These are phyloP conservation scores for Arremon aurantiirostris DNA, from an alignment of 2,797 vertebrate species.

Conservation along the genomic window DNA sequence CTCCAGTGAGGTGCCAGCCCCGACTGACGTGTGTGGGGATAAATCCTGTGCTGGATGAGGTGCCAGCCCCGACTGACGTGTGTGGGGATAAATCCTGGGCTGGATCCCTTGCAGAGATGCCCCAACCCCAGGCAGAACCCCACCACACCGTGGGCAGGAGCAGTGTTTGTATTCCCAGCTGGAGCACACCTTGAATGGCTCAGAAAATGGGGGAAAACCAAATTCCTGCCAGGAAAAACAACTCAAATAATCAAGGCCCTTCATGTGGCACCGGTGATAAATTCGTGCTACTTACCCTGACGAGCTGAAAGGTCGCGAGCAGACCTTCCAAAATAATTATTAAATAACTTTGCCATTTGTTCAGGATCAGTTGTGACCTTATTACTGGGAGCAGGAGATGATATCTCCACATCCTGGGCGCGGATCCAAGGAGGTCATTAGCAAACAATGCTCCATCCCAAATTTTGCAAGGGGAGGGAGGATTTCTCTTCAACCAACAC, in stretches of 20 bases:
- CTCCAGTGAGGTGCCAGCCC: background rate
- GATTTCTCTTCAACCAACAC: slow-evolving; percentile 57
- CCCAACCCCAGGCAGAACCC: fast-evolving
- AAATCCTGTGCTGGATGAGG: too few species aligned
- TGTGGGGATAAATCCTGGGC: background rate
- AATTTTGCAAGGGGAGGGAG: slow-evolving; percentile 64
- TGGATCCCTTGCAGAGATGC: background rate
- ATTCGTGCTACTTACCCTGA: slow-evolving; percentile 62
- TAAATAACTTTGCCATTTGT: slow-evolving; percentile 76
- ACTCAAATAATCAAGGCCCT: slow-evolving; percentile 48
- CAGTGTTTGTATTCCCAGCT: fast-evolving
- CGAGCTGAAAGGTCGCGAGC: slow-evolving; percentile 70
- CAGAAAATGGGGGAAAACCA: background rate
- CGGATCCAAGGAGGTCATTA: slow-evolving; percentile 71
- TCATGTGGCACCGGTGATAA: slow-evolving; percentile 46
- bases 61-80: fast-evolving
- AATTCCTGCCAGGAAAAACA: slow-evolving; percentile 50
- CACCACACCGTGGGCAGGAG: fast-evolving
- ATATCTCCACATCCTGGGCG: slow-evolving; percentile 68
- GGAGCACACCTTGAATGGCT: background rate
- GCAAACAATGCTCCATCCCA: slow-evolving; percentile 62
- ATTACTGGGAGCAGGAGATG: slow-evolving; percentile 69
- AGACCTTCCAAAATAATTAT: slow-evolving; percentile 71
- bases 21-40: fast-evolving
- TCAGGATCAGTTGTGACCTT: slow-evolving; percentile 75